phyloP scores from a whole-genome alignment of 2,113 vertebrate species.

The Tachysurus fulvidraco region DNA sequence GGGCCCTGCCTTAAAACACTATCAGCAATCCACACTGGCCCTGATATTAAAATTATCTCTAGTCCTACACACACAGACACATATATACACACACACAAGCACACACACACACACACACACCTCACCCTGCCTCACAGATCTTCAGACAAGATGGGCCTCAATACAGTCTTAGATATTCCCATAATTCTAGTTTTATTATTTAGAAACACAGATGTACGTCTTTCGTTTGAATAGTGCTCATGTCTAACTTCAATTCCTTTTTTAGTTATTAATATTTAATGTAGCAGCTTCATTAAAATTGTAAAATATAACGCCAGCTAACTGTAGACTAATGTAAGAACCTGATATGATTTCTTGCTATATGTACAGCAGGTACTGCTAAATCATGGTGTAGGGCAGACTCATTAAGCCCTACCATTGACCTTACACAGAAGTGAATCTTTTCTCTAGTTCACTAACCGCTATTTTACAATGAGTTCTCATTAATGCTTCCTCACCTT shows the following conservation, averaged over 20 bases:
- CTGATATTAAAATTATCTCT: conserved; percentile 78
- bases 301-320: conserved; percentile 12
- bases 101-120: conserved; percentile 51
- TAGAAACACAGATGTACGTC: not conserved
- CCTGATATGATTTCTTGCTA: not conserved
- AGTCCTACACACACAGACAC: conserved; percentile 62
- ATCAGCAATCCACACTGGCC: conserved; percentile 78
- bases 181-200: not conserved
- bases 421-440: conserved; percentile 42
- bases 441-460: conserved; percentile 45
- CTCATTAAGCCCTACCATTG: conserved; percentile 18
- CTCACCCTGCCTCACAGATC: conserved; percentile 51
- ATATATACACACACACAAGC: conserved; percentile 50
- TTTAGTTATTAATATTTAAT: conserved; percentile 19
- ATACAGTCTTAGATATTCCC: not conserved
- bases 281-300: not conserved
- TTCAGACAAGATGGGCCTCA: conserved; percentile 15
- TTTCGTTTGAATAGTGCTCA: not conserved
- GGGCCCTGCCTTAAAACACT: conserved; percentile 75
- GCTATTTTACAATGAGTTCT: conserved; percentile 44
- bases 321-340: not conserved
- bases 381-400: not conserved
- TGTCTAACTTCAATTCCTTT: conserved; percentile 3
- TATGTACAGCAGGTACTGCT: not conserved
- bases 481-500: conserved; percentile 57